A percentile compares a stretch with the other conserved stretches of the same genome.
Evolutionary conservation across 2,888 invertebrate species (phyloP).

Genomic region (Chrysotoxum bicinctum): DNA sequence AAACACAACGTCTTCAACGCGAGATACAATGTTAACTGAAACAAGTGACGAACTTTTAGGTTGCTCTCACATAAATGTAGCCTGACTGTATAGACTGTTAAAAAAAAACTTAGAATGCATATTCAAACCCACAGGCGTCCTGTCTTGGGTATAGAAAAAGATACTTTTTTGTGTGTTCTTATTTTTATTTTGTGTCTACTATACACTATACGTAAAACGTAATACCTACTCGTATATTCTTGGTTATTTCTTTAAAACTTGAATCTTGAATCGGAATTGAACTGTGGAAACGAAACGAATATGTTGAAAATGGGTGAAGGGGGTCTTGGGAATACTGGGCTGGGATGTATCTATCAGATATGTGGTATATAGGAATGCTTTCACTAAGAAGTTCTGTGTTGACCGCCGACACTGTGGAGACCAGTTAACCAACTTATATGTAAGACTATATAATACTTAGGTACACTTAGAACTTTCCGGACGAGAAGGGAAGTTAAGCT

Average conservation of each 20-base stretch:
- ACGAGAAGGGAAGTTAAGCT: not conserved
- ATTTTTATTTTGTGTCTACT: not conserved
- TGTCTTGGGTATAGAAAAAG: conserved; percentile 24
- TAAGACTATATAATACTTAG: not conserved
- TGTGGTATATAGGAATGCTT: conserved; percentile 43
- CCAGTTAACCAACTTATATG: conserved; percentile 39
- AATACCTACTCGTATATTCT: not conserved
- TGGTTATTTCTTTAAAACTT: not conserved
- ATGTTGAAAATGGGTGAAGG: not conserved
- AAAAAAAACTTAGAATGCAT: conserved; percentile 60
- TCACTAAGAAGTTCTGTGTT: conserved; percentile 50
- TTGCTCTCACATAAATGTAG: conserved; percentile 46
- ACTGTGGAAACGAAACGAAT: conserved; percentile 56
- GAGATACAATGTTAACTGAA: conserved; percentile 70
- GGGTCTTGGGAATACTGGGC: not conserved
- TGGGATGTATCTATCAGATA: not conserved
- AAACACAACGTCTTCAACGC: conserved; percentile 61
- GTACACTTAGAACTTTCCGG: not conserved
- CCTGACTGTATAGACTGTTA: conserved; percentile 25
- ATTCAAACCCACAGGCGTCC: conserved; percentile 29
- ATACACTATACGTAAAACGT: not conserved
- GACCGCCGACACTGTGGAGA: conserved; percentile 57
- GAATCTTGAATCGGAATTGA: conserved; percentile 28
- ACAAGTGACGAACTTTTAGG: conserved; percentile 45
- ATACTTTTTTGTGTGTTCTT: conserved; percentile 33